Evolutionary conservation across 2,888 invertebrate species (phyloP), one percentile per base, ranked within the genome.

Genomic region (Therioaphis trifolii): DNA sequence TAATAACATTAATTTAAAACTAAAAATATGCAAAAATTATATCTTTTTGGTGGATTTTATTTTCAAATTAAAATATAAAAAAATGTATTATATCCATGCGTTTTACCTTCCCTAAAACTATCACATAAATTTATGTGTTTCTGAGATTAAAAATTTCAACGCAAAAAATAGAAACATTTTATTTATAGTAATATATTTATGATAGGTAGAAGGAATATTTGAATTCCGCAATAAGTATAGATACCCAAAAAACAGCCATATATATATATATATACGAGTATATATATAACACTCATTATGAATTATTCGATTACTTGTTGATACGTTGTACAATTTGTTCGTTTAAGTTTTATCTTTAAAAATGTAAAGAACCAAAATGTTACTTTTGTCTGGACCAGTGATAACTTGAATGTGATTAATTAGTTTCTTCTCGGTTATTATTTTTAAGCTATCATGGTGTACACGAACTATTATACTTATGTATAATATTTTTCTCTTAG

Each of bases 61-160:
- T 46, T 11, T 24, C 14, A 63, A 40, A 63, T 49, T 15, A 4
- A 11, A n/a, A n/a, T n/a, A 35, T 21, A 43, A 55, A 18, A 40
- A 66, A 55, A 15, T 66, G 21, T 5, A 63, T 35, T n/a, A 46
- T 35, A 15, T 9, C 35, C 63, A 21, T 68, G 46, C 12, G 27
- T 78, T 24, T n/a, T 9, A 14, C 27, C 52, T 43, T 43, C 9
- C 14, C 24, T 27, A 11, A n/a, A 3, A n/a, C 52, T 69, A 69
- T 55, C 40, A 69, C 68, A 55, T 78, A 40, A 52, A 78, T 78
- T 78, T 78, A 78, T 68, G 78, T 18, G 78, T n/a, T 55, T 52
- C 52, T 55, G 24, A 68, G 68, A 78, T 68, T 68, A 68, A 68
- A 68, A 35, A 52, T 35, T 3, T 24, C 24, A 35, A 68, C 66